Evolutionary conservation across 2,888 invertebrate genomes (phyloP), one percentile per base, ranked within the genome.

Genomic region (Acleris emargana): DNA sequence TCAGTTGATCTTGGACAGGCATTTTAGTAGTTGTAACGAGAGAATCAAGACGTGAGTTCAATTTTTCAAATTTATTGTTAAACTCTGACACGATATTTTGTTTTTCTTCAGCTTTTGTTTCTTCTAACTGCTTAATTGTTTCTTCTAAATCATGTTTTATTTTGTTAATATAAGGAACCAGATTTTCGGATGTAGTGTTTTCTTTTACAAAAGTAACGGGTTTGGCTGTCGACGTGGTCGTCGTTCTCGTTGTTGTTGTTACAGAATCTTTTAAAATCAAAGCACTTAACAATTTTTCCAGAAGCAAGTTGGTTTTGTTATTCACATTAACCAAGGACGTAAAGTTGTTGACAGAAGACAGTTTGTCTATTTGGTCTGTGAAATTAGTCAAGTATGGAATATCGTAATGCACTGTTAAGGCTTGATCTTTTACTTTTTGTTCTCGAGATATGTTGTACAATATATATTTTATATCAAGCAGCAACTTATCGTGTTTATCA

Each of bases 391-490:
- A 58, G 54, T 54, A 55, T 52, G 59, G 32, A 16, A 61, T 58
- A 32, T 66, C 53, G 17, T 67, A 58, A 52, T 53, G 60, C 43
- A 54, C 28, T 16, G 47, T n/a, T 13, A 7, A 20, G n/a, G 4
- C 7, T 25, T 47, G 16, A 58, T 58, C 47, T 57, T 51, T 53
- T 25, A 38, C 1, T 52, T 22, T 18, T 62, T 68, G 66, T 67
- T 62, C 49, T 62, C 67, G n/a, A 67, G 67, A 66, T 22, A 71
- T 62, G 28, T 72, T 74, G 3, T 60, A 58, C 32, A 80, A 68
- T 61, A 77, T 73, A 38, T 79, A 71, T 69, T 70, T 73, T 18
- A 80, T 78, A 53, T 77, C 72, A 16, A 47, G 32, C 16, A 80
- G 60, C 47, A 73, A 60, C 54, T 69, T 71, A 11, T 71, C 71